Percentiles rank a stretch among this genome's conserved stretches.
These are phyloP conservation scores for Caenorhabditis angaria DNA, from an alignment of 2,888 invertebrate species.

Conservation along the genomic window DNA sequence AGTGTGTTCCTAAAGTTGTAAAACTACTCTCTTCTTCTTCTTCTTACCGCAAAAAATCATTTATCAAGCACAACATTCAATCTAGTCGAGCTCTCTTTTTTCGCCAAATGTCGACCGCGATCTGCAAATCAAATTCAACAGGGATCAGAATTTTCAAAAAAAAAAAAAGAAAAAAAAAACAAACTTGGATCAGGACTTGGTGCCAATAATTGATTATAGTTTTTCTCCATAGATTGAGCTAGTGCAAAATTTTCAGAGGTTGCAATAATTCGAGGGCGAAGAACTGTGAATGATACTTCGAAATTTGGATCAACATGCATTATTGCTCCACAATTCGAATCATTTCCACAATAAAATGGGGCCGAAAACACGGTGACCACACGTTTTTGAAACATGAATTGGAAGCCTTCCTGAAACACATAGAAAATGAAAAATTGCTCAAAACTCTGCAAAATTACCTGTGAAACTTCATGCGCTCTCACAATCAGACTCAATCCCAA, in stretches of 20 bases:
- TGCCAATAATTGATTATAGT: conserved; percentile 29
- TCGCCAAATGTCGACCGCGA: conserved; percentile 20
- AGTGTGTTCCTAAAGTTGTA: too few relatives aligned
- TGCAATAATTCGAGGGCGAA: conserved; percentile 29
- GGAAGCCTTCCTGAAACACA: conserved; percentile 51
- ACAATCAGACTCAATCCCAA: conserved; percentile 60
- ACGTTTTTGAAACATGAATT: conserved; percentile 46
- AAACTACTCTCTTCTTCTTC: too few relatives aligned
- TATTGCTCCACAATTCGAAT: conserved; percentile 62
- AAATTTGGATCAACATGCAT: conserved; percentile 29
- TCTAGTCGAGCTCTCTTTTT: neutral
- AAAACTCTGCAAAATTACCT: too few relatives aligned
- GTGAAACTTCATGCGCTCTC: conserved; percentile 63
- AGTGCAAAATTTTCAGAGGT: conserved; percentile 23
- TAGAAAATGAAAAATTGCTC: too few relatives aligned
- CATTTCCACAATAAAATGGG: conserved; percentile 64
- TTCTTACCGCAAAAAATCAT: too few relatives aligned
- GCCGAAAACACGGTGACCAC: conserved; percentile 68
- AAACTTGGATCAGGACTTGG: conserved; percentile 37
- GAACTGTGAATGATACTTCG: conserved; percentile 35
- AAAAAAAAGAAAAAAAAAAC: neutral
- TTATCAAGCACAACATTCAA: too few relatives aligned
- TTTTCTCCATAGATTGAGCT: conserved; percentile 28
- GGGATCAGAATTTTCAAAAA: neutral
- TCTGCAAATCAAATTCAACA: conserved; percentile 21